Evolutionary conservation across 2,113 vertebrate genomes (phyloP).

Genomic region (Camelus dromedarius): DNA sequence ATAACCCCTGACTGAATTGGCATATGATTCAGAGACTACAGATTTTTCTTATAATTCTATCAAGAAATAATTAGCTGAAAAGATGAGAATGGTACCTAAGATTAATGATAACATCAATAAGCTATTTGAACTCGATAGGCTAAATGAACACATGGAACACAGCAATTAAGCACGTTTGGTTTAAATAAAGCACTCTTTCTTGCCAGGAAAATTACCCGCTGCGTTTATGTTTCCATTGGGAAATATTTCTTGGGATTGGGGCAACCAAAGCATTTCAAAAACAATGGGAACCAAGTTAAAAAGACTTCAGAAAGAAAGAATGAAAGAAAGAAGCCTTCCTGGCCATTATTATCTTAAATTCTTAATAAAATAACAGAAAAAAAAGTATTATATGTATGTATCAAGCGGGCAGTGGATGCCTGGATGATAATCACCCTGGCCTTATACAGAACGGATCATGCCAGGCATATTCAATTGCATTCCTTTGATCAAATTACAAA

Average conservation of each 20-base stretch:
- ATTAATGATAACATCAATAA: slow-evolving; percentile 77
- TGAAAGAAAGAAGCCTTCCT: background rate
- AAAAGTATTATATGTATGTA: background rate
- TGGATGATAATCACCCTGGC: background rate
- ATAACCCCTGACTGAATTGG: slow-evolving; percentile 29
- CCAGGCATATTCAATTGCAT: background rate
- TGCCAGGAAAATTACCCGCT: slow-evolving; percentile 70
- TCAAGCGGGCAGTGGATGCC: background rate
- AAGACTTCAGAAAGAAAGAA: slow-evolving; percentile 58
- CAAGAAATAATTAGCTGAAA: slow-evolving; percentile 75
- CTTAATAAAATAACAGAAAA: slow-evolving; percentile 55
- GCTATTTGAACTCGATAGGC: slow-evolving; percentile 68
- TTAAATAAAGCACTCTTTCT: slow-evolving; percentile 72
- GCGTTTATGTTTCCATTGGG: slow-evolving; percentile 67
- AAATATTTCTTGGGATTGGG: slow-evolving; percentile 67
- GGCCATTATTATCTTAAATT: slow-evolving; percentile 49
- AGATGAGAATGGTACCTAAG: slow-evolving; percentile 64
- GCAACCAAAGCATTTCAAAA: slow-evolving; percentile 58
- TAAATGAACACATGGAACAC: slow-evolving; percentile 65
- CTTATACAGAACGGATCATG: background rate
- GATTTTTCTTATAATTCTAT: slow-evolving; percentile 66
- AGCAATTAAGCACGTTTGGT: slow-evolving; percentile 72
- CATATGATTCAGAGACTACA: slow-evolving; percentile 47
- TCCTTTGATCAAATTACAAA: slow-evolving; percentile 61
- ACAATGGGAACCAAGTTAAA: slow-evolving; percentile 64